Base-by-base conservation (phyloP, 64 coral and sea anemone genomes). In the Pocillopora verrucosa region DNA sequence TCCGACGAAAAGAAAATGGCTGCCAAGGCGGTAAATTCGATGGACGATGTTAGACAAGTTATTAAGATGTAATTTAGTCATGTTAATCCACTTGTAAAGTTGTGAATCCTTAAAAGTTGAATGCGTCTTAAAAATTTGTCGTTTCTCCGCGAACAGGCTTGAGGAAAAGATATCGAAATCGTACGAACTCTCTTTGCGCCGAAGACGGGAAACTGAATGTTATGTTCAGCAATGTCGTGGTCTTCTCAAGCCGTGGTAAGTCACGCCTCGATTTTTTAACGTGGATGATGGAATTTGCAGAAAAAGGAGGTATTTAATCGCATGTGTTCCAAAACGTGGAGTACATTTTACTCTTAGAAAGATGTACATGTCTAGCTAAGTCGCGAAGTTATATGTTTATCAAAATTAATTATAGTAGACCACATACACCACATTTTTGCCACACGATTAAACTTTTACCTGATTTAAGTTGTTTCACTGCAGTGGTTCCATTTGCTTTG, bases 191-290 rank as follows among this genome's bases (percentile, higher is more conserved):
- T 85, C 63, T 85, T 38, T 85, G 82, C 65, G 20, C 13, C 70
- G 82, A 57, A 56, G 82, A 85, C 56, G 16, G 65, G 82, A 85
- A 85, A 85, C 64, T 13, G 82, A 85, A 57, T 85, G 82, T 45
- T 85, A 41, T 41, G 61, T 85, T 85, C 64, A 72, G 36, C 82
- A 85, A 72, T 72, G 82, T 34, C 63, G 82, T 16, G 10, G 56
- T 20, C 37, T 85, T 19, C 64, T 85, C 61, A 85, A 85, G 57
- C 82, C 82, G 24, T 85, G 82, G 82, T 85, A 24, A 9, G 82
- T 58, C 25, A 14, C 41, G 41, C 41, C 41, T 51, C 41, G 7
- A 51, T 36, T 59, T 25, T 79, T 25, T 20, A 10, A 24, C 9
- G 10, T 19, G 30, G 58, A 35, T 63, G 3, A 35, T 25, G 16